These are phyloP conservation scores for Genyomyrus donnyi DNA, from an alignment of 2,113 vertebrate species.

Conservation along the genomic window DNA sequence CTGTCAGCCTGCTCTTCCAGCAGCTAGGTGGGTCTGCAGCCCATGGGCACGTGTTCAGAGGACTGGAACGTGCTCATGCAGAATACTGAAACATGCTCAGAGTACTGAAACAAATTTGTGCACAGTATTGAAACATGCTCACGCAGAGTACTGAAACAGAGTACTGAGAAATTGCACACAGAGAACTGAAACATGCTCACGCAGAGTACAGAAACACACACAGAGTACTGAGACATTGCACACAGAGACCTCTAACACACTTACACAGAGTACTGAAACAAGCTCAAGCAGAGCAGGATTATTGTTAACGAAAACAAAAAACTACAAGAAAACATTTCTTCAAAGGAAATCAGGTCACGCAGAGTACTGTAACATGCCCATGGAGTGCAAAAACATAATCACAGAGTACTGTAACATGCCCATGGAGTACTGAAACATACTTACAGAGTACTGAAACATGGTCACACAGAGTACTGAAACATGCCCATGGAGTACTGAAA, in stretches of 20 bases:
- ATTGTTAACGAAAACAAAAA: background rate
- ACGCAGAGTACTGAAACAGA: background rate
- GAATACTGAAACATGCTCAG: background rate
- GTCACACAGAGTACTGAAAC: background rate
- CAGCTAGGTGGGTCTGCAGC: slow-evolving; percentile 76
- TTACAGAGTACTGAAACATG: background rate
- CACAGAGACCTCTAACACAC: background rate
- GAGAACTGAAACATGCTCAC: background rate
- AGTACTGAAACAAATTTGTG: background rate
- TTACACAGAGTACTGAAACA: background rate
- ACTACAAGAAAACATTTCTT: background rate
- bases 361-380: background rate
- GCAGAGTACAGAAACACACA: too few relatives aligned
- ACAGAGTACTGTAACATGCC: background rate
- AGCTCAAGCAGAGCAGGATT: background rate
- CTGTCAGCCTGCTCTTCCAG: slow-evolving; percentile 91
- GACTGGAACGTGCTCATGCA: background rate
- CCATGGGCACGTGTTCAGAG: background rate
- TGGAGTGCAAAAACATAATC: background rate
- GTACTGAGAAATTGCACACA: background rate
- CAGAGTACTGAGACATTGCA: background rate
- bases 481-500: background rate
- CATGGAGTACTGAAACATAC: background rate
- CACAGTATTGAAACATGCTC: background rate
- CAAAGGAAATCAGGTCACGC: background rate